Percentiles rank a stretch among this genome's conserved stretches.
These are phyloP conservation scores for Branchinecta lynchi DNA, from an alignment of 1,140 invertebrate genomes.

Conservation along the genomic window DNA sequence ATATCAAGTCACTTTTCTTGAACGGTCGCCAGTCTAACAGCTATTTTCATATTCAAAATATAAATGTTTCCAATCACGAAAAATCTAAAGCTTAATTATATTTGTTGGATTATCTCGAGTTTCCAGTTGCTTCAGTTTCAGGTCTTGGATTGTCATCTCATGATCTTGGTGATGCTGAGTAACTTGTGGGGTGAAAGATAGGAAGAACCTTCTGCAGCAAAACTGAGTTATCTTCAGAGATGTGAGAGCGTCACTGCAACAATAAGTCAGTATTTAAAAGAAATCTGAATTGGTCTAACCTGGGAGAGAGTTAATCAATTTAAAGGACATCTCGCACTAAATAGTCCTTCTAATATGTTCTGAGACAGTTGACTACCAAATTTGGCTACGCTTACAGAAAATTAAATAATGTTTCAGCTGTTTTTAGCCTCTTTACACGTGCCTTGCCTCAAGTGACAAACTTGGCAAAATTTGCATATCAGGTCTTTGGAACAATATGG, in stretches of 20 bases:
- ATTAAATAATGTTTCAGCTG: not conserved
- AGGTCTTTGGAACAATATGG: too few species aligned
- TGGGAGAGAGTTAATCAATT: not conserved
- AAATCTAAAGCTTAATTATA: not conserved
- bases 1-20: not conserved
- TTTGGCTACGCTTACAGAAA: not conserved
- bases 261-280: not conserved
- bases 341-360: not conserved
- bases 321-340: not conserved
- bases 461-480: too few species aligned
- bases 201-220: constrained; percentile 9
- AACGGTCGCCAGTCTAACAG: not conserved
- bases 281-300: not conserved
- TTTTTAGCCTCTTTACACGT: not conserved
- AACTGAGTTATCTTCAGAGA: not conserved
- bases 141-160: not conserved
- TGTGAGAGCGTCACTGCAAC: not conserved
- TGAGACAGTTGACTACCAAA: not conserved
- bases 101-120: not conserved
- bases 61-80: not conserved
- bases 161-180: not conserved
- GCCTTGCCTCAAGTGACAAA: too few species aligned
- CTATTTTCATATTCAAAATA: too few species aligned
- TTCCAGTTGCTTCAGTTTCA: not conserved
- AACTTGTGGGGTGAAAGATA: not conserved